Percentiles rank a stretch among this genome's conserved stretches.
These are phyloP conservation scores for Vanacampus margaritifer DNA, from an alignment of 2,113 vertebrate species.

Conservation along the genomic window DNA sequence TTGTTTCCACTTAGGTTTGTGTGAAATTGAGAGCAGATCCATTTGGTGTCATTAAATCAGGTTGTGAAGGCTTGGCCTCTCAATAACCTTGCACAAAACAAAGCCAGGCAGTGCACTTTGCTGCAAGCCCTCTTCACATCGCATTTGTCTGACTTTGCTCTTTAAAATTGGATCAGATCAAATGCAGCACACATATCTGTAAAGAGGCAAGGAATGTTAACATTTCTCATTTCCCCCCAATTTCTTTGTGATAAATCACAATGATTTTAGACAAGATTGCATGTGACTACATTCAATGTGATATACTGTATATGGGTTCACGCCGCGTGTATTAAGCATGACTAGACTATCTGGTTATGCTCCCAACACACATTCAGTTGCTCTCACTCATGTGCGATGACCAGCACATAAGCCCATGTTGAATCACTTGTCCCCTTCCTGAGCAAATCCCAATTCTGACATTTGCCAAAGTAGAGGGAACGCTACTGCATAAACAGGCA, in stretches of 20 bases:
- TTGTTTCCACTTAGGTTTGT: conserved; percentile 35
- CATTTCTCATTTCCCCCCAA: conserved; percentile 7
- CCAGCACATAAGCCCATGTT: too few species aligned
- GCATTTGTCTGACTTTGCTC: conserved; percentile 47
- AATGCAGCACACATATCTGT: conserved; percentile 29
- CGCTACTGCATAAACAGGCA: conserved; percentile 39
- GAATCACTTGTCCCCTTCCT: neutral
- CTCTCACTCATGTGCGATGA: too few species aligned
- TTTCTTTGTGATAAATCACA: conserved; percentile 17
- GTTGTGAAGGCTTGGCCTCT: conserved; percentile 40
- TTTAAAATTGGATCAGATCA: conserved; percentile 34
- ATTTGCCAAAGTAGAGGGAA: conserved; percentile 40
- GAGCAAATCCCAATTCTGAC: conserved; percentile 30
- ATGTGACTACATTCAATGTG: too few species aligned
- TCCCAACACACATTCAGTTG: too few species aligned
- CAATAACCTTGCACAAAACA: conserved; percentile 43
- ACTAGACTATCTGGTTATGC: too few species aligned
- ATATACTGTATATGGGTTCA: too few species aligned
- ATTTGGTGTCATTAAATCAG: conserved; percentile 53
- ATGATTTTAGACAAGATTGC: too few species aligned
- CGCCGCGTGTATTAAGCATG: too few species aligned
- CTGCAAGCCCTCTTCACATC: conserved; percentile 20
- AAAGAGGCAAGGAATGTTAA: conserved; percentile 12
- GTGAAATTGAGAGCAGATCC: conserved; percentile 56
- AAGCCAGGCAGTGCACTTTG: conserved; percentile 38